A percentile compares a stretch with the other conserved stretches of the same genome.
phyloP scores from a whole-genome alignment of 2,797 vertebrate species.

The Scleropages formosus region DNA sequence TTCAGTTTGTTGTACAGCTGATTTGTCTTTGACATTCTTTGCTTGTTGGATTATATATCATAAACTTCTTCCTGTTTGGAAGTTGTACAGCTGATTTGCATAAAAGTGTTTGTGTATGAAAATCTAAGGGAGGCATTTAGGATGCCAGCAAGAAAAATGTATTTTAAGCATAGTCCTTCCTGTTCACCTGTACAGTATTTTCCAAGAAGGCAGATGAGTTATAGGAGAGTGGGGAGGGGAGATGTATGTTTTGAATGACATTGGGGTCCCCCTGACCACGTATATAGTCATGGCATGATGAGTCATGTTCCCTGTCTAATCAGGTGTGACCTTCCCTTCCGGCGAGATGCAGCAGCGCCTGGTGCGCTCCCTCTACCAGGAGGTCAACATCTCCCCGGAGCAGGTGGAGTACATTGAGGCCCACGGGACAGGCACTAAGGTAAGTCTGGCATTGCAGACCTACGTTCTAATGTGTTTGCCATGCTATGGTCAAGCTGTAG shows the following conservation, averaged over 20 bases:
- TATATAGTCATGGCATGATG: not conserved
- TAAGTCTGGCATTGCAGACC: slow-evolving; percentile 46
- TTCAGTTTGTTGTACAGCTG: no score
- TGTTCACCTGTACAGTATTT: no score
- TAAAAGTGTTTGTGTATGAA: no score
- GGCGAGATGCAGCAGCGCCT: slow-evolving; percentile 83
- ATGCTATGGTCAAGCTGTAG: not conserved
- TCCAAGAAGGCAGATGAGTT: no score
- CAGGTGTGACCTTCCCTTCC: slow-evolving; percentile 94
- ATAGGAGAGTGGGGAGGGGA: no score
- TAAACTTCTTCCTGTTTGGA: not conserved
- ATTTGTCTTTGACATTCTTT: no score
- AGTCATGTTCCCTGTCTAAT: slow-evolving; percentile 26
- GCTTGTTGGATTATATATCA: no score
- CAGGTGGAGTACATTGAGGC: slow-evolving; percentile 92
- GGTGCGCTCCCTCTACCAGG: slow-evolving; percentile 74
- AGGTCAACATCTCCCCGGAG: slow-evolving; percentile 66
- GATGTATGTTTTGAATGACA: not conserved
- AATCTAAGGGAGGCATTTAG: not conserved
- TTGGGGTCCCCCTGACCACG: not conserved
- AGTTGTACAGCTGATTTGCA: no score
- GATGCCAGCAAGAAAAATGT: no score
- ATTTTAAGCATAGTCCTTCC: no score
- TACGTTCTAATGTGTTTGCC: not conserved
- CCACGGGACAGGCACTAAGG: slow-evolving; percentile 96